Evolutionary conservation across 2,888 invertebrate species (phyloP), one percentile per base, ranked within the genome.

Genomic region (Campoplex capitator): DNA sequence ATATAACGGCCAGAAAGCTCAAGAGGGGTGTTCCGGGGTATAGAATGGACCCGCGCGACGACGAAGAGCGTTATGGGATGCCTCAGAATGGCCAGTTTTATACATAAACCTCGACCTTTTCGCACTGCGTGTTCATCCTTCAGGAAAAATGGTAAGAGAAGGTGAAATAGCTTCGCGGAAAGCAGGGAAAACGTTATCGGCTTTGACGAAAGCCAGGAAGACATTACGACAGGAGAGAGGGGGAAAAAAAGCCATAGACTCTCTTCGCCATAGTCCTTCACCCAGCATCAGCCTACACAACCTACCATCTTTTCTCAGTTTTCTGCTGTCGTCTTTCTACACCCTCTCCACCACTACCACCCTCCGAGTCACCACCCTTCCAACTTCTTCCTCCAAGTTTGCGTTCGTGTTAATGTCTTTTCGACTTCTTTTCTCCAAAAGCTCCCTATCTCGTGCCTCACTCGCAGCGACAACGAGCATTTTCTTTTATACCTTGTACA

Each of bases 131-230:
- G 58, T 58, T 58, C 32, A 62, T 32, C 62, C 62, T 32, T 62
- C 9, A 56, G 32, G 3, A n/a, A 54, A 54, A 2, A 54, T 23
- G 70, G 42, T n/a, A 38, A 70, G 38, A 42, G 81, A 83, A 42
- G 35, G 54, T 38, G 28, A 81, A 38, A 58, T 51, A 65, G 48
- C 7, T 45, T 45, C n/a, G 9, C 18, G 48, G 32, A 48, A 23
- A 42, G 54, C 18, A 75, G 35, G 76, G 82, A 75, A 78, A 71
- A 84, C 86, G 88, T 86, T 88, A 88, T 88, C 88, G 87, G 87
- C 85, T 88, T 88, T 88, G 86, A 87, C 86, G 84, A 88, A 87
- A 88, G 88, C 88, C 87, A 83, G 87, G 85, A 88, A 88, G 88
- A 86, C 84, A 86, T 88, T 88, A 88, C 85, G 71, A 71, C 81